A percentile compares a stretch with the other conserved stretches of the same genome.
Conservation (phyloP, 2,888 invertebrate genomes). For the Drosophila cyrtoloma region DNA sequence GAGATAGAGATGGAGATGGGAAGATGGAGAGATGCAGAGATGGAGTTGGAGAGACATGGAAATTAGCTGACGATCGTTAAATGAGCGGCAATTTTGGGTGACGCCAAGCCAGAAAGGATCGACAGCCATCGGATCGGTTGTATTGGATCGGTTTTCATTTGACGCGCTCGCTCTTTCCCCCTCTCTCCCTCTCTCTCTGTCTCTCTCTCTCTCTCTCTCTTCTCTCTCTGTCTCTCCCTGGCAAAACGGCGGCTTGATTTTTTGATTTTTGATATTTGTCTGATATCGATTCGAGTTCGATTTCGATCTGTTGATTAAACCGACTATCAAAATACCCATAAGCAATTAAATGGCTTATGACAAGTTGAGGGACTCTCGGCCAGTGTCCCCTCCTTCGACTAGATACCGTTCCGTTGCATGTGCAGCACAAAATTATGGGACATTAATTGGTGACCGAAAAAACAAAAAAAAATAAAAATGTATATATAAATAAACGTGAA, state of each 20-base stretch:
- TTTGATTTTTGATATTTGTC: slow-evolving; percentile 34
- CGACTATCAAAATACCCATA: slow-evolving; percentile 73
- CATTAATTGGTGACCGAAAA: slow-evolving; percentile 78
- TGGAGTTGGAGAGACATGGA: slow-evolving; percentile 57
- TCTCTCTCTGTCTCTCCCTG: not conserved
- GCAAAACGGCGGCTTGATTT: slow-evolving; percentile 56
- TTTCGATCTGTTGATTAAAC: slow-evolving; percentile 54
- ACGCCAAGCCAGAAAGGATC: slow-evolving; percentile 66
- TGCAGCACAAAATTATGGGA: slow-evolving; percentile 78
- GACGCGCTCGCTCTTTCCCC: slow-evolving; percentile 53
- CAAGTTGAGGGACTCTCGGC: slow-evolving; percentile 58
- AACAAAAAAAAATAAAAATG: not conserved
- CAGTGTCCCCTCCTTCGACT: slow-evolving; percentile 14
- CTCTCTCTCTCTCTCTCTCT: not conserved
- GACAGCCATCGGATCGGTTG: slow-evolving; percentile 35
- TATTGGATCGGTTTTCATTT: slow-evolving; percentile 17
- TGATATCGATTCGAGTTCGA: slow-evolving; percentile 45
- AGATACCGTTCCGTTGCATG: slow-evolving; percentile 36
- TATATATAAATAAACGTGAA: slow-evolving; percentile 3
- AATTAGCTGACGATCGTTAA: slow-evolving; percentile 80
- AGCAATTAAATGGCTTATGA: slow-evolving; percentile 77
- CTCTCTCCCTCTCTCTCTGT: not conserved
- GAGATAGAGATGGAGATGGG: slow-evolving; percentile 15
- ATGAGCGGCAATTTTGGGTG: slow-evolving; percentile 70
- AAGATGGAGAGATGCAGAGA: not conserved